Percentiles rank a stretch among this genome's conserved stretches.
These are phyloP conservation scores for Sander vitreus DNA, from an alignment of 2,113 vertebrate genomes.

Conservation along the genomic window DNA sequence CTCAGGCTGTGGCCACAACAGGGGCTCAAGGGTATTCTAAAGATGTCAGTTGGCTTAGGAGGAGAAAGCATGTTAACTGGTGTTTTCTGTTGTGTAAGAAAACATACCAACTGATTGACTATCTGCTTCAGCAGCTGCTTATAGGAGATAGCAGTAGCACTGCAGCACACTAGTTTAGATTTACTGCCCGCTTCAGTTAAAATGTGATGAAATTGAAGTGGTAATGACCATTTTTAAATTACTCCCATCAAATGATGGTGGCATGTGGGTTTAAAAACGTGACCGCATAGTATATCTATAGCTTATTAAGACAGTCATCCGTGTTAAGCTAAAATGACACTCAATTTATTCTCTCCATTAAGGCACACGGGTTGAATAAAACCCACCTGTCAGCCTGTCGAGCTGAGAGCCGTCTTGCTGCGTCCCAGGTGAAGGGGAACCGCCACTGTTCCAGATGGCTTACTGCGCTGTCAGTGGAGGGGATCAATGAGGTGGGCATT, in stretches of 20 bases:
- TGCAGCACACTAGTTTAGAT: constrained; percentile 28
- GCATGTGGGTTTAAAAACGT: constrained; percentile 25
- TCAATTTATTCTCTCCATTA: constrained; percentile 70
- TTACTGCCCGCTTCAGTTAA: constrained; percentile 29
- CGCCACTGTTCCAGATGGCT: constrained; percentile 67
- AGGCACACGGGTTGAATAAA: constrained; percentile 34
- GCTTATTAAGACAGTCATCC: constrained; percentile 66
- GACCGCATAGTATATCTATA: constrained; percentile 42
- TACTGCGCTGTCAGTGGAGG: constrained; percentile 60
- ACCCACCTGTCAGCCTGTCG: constrained; percentile 67
- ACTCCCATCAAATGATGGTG: constrained; percentile 31
- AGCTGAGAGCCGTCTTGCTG: constrained; percentile 18
- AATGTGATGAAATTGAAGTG: constrained; percentile 43
- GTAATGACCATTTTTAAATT: constrained; percentile 47
- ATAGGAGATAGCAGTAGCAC: background rate
- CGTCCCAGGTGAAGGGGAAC: constrained; percentile 38
- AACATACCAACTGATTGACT: constrained; percentile 24
- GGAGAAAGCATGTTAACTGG: constrained; percentile 29
- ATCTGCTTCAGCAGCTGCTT: constrained; percentile 15
- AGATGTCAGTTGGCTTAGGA: constrained; percentile 19
- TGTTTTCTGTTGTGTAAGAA: constrained; percentile 20
- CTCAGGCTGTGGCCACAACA: constrained; percentile 22
- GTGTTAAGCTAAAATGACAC: constrained; percentile 68
- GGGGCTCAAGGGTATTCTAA: constrained; percentile 24
- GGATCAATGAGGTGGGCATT: constrained; percentile 59